Base-by-base conservation (phyloP, 2,113 vertebrate species). In the Eurypyga helias region DNA sequence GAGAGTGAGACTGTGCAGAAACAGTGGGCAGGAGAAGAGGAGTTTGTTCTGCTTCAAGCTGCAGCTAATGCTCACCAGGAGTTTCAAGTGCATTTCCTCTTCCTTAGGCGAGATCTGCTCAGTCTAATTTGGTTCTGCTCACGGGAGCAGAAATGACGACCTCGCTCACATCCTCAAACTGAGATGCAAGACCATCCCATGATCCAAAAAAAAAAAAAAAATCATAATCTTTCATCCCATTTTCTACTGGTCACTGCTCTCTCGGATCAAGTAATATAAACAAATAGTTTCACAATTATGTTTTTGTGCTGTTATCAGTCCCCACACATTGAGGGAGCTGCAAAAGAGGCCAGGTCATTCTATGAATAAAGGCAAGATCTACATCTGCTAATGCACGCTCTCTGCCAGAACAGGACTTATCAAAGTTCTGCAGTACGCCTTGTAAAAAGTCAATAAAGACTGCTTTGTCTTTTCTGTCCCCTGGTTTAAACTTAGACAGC, bases 231-330 rank as follows among this genome's bases (percentile, higher is more conserved):
- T 82, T 78, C 45, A 72, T 11, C 10, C 58, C 0, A 0, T 2
- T 54, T 91, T 93, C 62, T 49, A 77, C 28, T 66, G 48, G 51
- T 78, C 60, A 45, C 24, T 23, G 20, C 55, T 82, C 46, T 33
- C 31, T 71, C 43, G 89, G 34, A 87, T 41, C 51, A 75, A 96
- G 54, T 51, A 82, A 72, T 49, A 90, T 11, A 89, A 87, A 91
- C 33, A 97, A 95, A 21, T 54, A 69, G 89, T 71, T 78, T 81
- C 38, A 84, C 64, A 82, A 84, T n/a, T 78, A 76, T 5, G 26
- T 48, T 96, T 91, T n/a, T 89, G 49, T 75, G 55, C 25, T 66
- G 70, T 90, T 95, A 94, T 94, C 92, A 91, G 75, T 38, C 31
- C 12, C 87, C 73, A 72, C 85, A 94, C 36, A 72, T 31, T 77